phyloP scores from a whole-genome alignment of 2,797 vertebrate species.

The Pampus argenteus region DNA sequence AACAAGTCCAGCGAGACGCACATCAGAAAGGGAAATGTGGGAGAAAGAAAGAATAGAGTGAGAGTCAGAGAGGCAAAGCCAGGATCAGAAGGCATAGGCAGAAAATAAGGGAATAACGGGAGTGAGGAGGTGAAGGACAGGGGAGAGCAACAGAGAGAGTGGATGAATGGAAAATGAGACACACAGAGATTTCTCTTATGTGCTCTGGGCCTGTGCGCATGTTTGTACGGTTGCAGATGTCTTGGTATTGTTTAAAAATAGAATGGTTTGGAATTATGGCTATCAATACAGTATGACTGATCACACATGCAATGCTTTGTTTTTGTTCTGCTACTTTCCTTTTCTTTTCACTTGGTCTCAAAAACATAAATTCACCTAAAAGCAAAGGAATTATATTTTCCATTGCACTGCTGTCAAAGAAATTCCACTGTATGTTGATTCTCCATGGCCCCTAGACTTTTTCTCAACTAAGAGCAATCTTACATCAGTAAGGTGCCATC shows the following conservation, averaged over 20 bases:
- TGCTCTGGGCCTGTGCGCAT: conserved; percentile 25
- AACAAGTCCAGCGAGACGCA: conserved; percentile 45
- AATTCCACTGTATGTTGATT: conserved; percentile 21
- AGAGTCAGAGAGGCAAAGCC: conserved; percentile 26
- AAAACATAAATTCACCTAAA: conserved; percentile 16
- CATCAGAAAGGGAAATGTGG: conserved; percentile 29
- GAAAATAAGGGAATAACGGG: conserved; percentile 17
- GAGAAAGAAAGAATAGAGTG: conserved; percentile 21
- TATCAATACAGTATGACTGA: conserved; percentile 32
- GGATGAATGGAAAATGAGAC: conserved; percentile 34
- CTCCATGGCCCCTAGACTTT: conserved; percentile 25
- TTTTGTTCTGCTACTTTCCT: conserved; percentile 20
- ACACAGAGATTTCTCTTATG: neutral
- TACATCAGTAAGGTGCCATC: neutral
- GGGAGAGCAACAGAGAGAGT: neutral
- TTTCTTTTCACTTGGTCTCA: conserved; percentile 4
- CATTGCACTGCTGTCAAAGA: conserved; percentile 17
- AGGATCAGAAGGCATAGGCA: conserved; percentile 19
- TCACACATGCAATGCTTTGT: conserved; percentile 10
- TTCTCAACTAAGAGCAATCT: conserved; percentile 15
- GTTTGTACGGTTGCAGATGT: conserved; percentile 17
- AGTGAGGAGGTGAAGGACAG: conserved; percentile 16
- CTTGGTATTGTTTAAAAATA: conserved; percentile 38
- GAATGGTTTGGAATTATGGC: conserved; percentile 41
- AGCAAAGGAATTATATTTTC: conserved; percentile 3